Base-by-base conservation (phyloP, 2,113 vertebrate genomes). In the Zeus faber region DNA sequence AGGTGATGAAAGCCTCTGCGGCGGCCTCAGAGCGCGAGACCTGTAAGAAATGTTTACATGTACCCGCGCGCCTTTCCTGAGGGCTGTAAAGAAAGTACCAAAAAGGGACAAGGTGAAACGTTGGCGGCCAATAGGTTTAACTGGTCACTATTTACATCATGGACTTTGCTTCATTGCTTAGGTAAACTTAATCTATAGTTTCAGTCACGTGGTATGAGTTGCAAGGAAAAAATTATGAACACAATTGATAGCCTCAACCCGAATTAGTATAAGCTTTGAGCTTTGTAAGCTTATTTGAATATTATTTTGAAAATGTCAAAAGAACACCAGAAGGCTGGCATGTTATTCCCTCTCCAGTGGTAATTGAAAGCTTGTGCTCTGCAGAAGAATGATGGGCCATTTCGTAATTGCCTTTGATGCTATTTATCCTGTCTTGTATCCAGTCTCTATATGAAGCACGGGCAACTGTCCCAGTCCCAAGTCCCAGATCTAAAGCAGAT, bases 401-500 rank as follows among this genome's bases (percentile, higher is more conserved):
- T 67, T 65, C 33, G 4, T 70, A 70, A 80, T 83, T 63, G 61
- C 53, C 37, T 58, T 31, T 65, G 70, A 72, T 77, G 62, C 31
- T 56, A 69, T 75, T 72, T 66, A 66, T 64, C 56, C 62, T 7
- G 39, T 73, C 54, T 66, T 58, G 64, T 67, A 49, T 67, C 56
- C 62, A 57, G 40, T 62, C 61, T 74, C 49, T 37, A 64, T 29
- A 48, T 45, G 6, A 76, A 57, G 63, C 64, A 48, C 4, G 17
- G 50, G 40, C 51, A 61, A 60, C 59, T 47, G 54, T 48, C 57
- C n/a, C 0, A 37, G 20, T 49, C 58, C 65, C 59, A 54, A 61
- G 67, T 47, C 49, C 54, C 21, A 58, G 58, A 68, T 82, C 18
- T 65, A 53, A 66, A 68, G 59, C 75, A 79, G 71, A 84, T 81